These are phyloP conservation scores for Nysson spinosus DNA, from an alignment of 2,888 invertebrate genomes.

Conservation along the genomic window DNA sequence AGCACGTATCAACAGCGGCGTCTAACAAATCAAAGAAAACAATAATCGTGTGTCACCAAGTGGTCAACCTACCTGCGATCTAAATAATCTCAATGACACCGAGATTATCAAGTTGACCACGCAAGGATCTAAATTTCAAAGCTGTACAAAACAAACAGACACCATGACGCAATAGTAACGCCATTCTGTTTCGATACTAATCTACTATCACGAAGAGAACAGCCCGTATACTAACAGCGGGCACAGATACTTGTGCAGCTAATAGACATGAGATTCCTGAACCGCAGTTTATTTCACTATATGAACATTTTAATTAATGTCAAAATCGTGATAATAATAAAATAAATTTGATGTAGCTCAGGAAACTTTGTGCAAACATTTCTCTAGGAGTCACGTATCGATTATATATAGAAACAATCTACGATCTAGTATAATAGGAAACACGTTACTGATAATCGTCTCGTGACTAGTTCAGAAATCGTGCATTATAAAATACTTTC, in stretches of 20 bases:
- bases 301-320: background rate
- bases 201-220: conserved; percentile 41
- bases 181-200: conserved; percentile 18
- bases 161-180: conserved; percentile 30
- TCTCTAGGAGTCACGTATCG: conserved; percentile 53
- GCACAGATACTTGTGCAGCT: conserved; percentile 38
- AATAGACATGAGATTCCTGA: conserved; percentile 43
- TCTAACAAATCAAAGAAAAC: conserved; percentile 45
- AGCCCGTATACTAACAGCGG: conserved; percentile 3
- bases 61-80: conserved; percentile 56
- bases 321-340: no score
- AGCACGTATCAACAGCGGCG: conserved; percentile 59
- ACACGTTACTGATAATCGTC: conserved; percentile 21
- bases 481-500: conserved; percentile 41
- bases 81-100: conserved; percentile 7
- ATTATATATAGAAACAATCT: conserved; percentile 58
- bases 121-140: conserved; percentile 39
- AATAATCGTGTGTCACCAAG: conserved; percentile 34
- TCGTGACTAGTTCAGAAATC: conserved; percentile 39
- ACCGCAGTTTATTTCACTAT: background rate
- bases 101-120: conserved; percentile 46
- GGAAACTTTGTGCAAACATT: conserved; percentile 61
- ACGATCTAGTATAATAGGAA: conserved; percentile 47
- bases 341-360: conserved; percentile 40
- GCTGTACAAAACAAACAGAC: conserved; percentile 47